phyloP scores from a whole-genome alignment of 2,888 invertebrate genomes.

The Oscheius sp. region DNA sequence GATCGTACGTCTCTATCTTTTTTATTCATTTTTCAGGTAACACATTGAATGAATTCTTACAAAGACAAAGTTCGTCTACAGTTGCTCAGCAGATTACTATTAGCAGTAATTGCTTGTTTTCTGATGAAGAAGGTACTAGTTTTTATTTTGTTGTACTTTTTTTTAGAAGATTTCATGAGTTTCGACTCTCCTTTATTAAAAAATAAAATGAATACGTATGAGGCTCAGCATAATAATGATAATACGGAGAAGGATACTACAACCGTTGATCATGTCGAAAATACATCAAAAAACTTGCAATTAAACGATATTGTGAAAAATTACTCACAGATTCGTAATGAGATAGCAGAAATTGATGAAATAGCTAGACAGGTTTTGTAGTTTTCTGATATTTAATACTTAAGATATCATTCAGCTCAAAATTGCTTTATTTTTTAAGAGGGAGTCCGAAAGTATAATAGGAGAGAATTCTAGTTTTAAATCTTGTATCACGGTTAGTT shows the following conservation, averaged over 20 bases:
- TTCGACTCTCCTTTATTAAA: too few relatives aligned
- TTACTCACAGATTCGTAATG: background rate
- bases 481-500: background rate
- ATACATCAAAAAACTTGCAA: too few relatives aligned
- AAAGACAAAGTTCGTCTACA: too few relatives aligned
- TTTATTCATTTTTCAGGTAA: background rate
- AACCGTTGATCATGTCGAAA: too few relatives aligned
- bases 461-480: background rate
- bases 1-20: background rate
- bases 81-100: too few relatives aligned
- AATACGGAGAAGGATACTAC: too few relatives aligned
- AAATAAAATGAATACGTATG: too few relatives aligned
- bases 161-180: too few relatives aligned
- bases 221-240: too few relatives aligned
- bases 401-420: constrained; percentile 9
- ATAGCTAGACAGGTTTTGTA: constrained; percentile 18
- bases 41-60: background rate
- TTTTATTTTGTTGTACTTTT: too few relatives aligned
- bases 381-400: background rate
- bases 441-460: constrained; percentile 5
- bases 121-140: too few relatives aligned
- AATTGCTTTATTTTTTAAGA: constrained; percentile 6
- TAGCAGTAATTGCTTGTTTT: too few relatives aligned
- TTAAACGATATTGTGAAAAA: background rate
- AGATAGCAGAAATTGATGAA: constrained; percentile 8